phyloP scores from a whole-genome alignment of 2,113 vertebrate species.

The Pungitius pungitius region DNA sequence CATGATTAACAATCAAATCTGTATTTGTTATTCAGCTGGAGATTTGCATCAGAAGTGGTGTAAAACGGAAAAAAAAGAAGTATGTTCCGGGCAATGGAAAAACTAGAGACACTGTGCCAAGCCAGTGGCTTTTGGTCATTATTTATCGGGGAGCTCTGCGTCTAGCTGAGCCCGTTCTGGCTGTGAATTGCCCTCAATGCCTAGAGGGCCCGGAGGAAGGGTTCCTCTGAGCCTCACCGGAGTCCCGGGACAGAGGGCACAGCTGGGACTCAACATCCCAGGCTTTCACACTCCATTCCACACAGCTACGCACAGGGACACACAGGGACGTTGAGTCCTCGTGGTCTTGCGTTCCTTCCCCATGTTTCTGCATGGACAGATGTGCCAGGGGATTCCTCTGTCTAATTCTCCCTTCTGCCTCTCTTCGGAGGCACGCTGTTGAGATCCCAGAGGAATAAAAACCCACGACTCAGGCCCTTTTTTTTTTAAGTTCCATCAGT shows the following conservation, averaged over 20 bases:
- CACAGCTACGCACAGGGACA: constrained; percentile 68
- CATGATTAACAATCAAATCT: constrained; percentile 50
- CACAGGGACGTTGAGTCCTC: constrained; percentile 58
- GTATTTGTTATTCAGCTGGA: constrained; percentile 53
- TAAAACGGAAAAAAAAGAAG: constrained; percentile 53
- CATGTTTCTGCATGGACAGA: constrained; percentile 53
- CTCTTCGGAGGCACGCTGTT: constrained; percentile 15
- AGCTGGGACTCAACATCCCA: constrained; percentile 72
- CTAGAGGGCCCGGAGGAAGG: constrained; percentile 44
- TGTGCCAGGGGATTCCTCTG: constrained; percentile 56
- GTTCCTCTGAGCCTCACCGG: constrained; percentile 56
- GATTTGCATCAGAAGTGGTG: constrained; percentile 43
- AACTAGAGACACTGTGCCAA: constrained; percentile 36
- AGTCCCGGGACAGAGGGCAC: constrained; percentile 71
- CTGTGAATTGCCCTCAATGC: constrained; percentile 39
- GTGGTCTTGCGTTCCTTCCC: constrained; percentile 30
- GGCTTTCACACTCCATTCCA: constrained; percentile 71
- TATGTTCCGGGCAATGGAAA: constrained; percentile 36
- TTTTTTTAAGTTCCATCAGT: constrained; percentile 37
- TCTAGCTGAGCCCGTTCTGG: constrained; percentile 44
- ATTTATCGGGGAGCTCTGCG: constrained; percentile 59
- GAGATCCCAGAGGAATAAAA: constrained; percentile 39
- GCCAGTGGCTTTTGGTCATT: constrained; percentile 59
- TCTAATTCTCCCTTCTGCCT: constrained; percentile 40
- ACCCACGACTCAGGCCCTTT: constrained; percentile 16